Evolutionary conservation across 2,888 invertebrate genomes (phyloP), one percentile per base, ranked within the genome.

Genomic region (Smittia sp.): DNA sequence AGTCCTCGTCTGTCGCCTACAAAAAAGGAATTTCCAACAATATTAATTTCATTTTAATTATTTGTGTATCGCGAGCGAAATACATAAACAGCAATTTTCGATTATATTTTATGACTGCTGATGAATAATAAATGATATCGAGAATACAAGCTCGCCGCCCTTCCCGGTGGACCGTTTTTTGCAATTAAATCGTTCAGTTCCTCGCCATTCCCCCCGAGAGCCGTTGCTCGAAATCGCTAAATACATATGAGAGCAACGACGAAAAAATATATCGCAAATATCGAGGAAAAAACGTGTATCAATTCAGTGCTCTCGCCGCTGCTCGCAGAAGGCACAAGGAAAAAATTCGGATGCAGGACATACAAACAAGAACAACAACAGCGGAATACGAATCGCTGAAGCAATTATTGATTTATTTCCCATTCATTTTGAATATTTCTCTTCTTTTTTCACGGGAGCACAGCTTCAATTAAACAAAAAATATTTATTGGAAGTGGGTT

Each of bases 1-100:
- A 54, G 54, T 84, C 84, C 77, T 87, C 85, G 78, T 87, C 87
- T 75, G 85, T 82, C 79, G 86, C 86, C 87, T 85, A 75, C 0
- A 76, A 76, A 58, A 20, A 66, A 15, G 25, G n/a, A 18, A 18
- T 62, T 22, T 24, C 13, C 13, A 62, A n/a, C 41, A 69, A 46
- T 25, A 46, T 58, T 68, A 68, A 68, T 68, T 68, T 46, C 24
- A 46, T 68, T 68, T 68, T 68, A 41, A 68, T 68, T 68, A 68
- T 68, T 68, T 52, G 68, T 46, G 46, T 25, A 68, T 41, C 22
- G 52, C 6, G 9, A 46, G 32, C 32, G 32, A 25, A 32, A 24
- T 68, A 46, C 20, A 66, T 66, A 38, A 32, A 32, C 13, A 46
- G 15, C 38, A n/a, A 38, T 7, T 15, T 22, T 32, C 6, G 15